Evolutionary conservation across 2,888 invertebrate species (phyloP).

Genomic region (Papilio elwesi): DNA sequence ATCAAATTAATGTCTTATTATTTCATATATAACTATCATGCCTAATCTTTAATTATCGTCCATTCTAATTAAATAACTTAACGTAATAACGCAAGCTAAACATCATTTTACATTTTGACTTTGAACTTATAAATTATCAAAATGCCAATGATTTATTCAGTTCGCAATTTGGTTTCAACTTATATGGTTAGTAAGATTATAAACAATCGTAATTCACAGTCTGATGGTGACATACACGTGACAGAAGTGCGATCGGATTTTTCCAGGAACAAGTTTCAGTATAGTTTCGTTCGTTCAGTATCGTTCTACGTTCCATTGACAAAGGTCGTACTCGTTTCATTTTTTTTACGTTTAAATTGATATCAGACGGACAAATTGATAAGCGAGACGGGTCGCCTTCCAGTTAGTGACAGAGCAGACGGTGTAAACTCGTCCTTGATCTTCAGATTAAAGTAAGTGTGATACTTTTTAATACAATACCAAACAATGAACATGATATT

Average conservation of each 20-base stretch:
- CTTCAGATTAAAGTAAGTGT: conserved; percentile 30
- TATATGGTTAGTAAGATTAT: too few species aligned
- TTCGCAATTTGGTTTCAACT: too few species aligned
- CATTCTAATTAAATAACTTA: too few species aligned
- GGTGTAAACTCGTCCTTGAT: conserved; percentile 28
- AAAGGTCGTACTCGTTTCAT: conserved; percentile 2
- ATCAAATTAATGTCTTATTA: too few species aligned
- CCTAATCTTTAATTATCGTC: too few species aligned
- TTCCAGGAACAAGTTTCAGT: conserved; percentile 26
- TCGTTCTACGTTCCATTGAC: conserved; percentile 12
- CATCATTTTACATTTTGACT: too few species aligned
- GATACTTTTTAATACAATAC: background rate
- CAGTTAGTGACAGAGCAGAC: background rate
- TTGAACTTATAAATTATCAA: too few species aligned
- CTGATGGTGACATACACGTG: background rate
- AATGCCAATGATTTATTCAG: too few species aligned
- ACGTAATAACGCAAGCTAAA: too few species aligned
- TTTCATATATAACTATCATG: too few species aligned
- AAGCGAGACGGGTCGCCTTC: conserved; percentile 1
- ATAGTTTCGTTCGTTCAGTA: conserved; percentile 16
- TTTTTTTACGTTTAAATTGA: background rate
- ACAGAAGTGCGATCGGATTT: conserved; percentile 21
- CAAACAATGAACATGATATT: background rate
- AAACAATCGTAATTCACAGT: too few species aligned
- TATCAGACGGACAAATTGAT: conserved; percentile 3